Evolutionary conservation across 1,140 invertebrate genomes (phyloP).

Genomic region (Panagrolaimus sp.): DNA sequence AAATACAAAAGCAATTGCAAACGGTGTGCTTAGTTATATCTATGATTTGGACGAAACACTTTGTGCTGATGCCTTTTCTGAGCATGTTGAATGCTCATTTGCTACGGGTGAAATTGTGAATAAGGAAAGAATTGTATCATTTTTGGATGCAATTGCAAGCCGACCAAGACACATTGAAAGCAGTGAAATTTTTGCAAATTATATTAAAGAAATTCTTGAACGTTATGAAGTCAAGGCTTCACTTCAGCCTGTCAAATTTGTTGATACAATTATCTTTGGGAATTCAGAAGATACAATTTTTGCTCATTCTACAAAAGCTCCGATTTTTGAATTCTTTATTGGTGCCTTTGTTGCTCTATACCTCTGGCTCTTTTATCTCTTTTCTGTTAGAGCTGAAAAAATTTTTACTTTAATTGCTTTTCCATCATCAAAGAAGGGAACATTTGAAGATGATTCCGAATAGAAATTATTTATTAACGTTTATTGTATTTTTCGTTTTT

Average conservation of each 20-base stretch:
- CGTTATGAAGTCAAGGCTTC: conserved; percentile 18
- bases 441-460: too few relatives aligned
- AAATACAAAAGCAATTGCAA: conserved; percentile 73
- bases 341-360: conserved; percentile 78
- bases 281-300: conserved; percentile 42
- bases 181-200: conserved; percentile 18
- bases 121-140: not conserved
- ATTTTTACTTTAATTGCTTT: conserved; percentile 1
- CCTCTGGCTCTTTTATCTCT: conserved; percentile 70
- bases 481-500: too few relatives aligned
- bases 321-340: conserved; percentile 89
- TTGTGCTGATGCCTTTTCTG: conserved; percentile 70
- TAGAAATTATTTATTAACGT: too few relatives aligned
- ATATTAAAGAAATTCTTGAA: conserved; percentile 33
- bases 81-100: not conserved
- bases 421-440: too few relatives aligned
- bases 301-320: conserved; percentile 79
- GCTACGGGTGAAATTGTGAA: not conserved
- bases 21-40: conserved; percentile 75
- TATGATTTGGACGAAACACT: conserved; percentile 68
- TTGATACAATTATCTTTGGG: conserved; percentile 21
- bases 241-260: conserved; percentile 30
- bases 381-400: conserved; percentile 27
- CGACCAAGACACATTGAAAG: conserved; percentile 15
- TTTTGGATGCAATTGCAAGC: conserved; percentile 31